Conservation (phyloP, 2,888 invertebrate genomes). For the Seira sanloemensis region DNA sequence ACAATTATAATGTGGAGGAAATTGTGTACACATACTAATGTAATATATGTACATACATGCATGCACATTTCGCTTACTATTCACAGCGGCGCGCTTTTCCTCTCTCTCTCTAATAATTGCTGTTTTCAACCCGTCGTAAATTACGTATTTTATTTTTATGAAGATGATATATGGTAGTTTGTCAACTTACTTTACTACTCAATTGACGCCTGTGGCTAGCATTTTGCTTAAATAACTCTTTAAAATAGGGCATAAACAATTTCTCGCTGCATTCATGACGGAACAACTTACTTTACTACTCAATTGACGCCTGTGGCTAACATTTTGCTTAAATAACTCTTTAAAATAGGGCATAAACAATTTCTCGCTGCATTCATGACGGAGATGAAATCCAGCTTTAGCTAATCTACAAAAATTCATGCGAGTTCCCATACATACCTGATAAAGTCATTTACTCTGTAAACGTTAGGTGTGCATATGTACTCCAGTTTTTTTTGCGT, state of each 20-base stretch:
- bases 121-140: no score
- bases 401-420: not conserved
- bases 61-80: no score
- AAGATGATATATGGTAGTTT: no score
- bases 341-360: not conserved
- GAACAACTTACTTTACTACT: not conserved
- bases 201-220: not conserved
- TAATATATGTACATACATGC: no score
- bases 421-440: not conserved
- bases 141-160: no score
- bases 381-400: not conserved
- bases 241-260: not conserved
- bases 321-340: not conserved
- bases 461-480: not conserved
- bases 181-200: not conserved
- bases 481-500: no score
- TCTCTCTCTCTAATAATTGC: no score
- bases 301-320: not conserved
- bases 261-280: not conserved
- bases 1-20: no score
- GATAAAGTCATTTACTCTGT: slow-evolving; percentile 14
- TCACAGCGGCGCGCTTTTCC: no score
- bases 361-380: not conserved
- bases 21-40: no score
- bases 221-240: not conserved